Base-by-base conservation (phyloP, 2,113 vertebrate species). In the Dissostichus mawsoni region DNA sequence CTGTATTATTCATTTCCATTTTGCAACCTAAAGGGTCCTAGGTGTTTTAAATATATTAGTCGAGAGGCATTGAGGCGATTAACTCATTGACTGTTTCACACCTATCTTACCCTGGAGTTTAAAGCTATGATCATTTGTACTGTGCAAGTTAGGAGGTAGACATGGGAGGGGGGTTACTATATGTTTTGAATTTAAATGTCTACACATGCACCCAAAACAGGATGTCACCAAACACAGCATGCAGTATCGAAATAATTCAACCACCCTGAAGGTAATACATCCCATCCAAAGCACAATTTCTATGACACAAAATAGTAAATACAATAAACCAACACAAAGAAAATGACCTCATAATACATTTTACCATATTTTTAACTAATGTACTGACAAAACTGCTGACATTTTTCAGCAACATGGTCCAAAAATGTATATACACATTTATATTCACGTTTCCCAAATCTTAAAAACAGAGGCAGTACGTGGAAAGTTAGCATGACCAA, bases 191-290 rank as follows among this genome's bases (percentile, higher is more conserved):
- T 62, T 7, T 18, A 23, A 18, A 3, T 36, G 29, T 53, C 7
- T 25, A 53, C 33, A 74, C 6, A 45, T 11, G 4, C 51, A 65
- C 14, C 16, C 16, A 16, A 33, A 20, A 56, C 0, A 14, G n/a
- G 72, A 58, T 3, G 2, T 75, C 18, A 74, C 36, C 61, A 66
- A 57, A n/a, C 4, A 47, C 14, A 65, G 50, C 50, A n/a, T 29
- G 62, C 20, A 36, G 44, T 33, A 50, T 11, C 65, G 23, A 33
- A 56, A 64, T 55, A 10, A 55, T 14, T 29, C 11, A 45, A 12
- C 14, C 13, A 63, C 29, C 5, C 5, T 4, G 4, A 2, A 6
- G 48, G 71, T 44, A 53, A 62, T 23, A 23, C 41, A 52, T 52
- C 48, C 18, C 2, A 18, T 33, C 58, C 20, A 74, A 44, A 74